phyloP scores from a whole-genome alignment of 2,888 invertebrate genomes.

The Selenia dentaria region DNA sequence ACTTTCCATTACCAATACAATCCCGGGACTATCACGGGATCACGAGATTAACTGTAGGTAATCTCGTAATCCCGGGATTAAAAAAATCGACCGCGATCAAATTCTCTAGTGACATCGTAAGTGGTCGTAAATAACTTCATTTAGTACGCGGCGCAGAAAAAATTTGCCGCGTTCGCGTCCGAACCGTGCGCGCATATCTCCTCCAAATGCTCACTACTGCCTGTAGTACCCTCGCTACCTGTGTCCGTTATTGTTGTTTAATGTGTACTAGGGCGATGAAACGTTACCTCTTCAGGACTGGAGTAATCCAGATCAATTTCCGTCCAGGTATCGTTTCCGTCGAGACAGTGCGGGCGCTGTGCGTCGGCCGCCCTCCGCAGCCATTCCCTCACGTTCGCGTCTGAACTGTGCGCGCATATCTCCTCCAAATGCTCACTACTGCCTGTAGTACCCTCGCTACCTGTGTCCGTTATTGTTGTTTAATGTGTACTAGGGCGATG shows the following conservation, averaged over 20 bases:
- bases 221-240: slow-evolving; percentile 64
- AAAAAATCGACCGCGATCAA: too few species aligned
- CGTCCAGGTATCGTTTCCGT: slow-evolving; percentile 87
- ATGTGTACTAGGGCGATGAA: too few species aligned
- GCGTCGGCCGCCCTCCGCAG: slow-evolving; percentile 58
- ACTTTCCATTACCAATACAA: too few species aligned
- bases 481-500: too few species aligned
- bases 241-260: slow-evolving; percentile 68
- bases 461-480: slow-evolving; percentile 66
- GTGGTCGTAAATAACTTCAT: too few species aligned
- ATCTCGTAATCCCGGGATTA: too few species aligned
- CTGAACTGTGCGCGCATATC: slow-evolving; percentile 59
- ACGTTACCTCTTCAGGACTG: slow-evolving; percentile 71
- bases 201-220: slow-evolving; percentile 59
- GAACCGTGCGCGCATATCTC: slow-evolving; percentile 62
- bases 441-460: slow-evolving; percentile 64
- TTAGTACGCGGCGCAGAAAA: too few species aligned
- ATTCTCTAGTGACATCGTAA: too few species aligned
- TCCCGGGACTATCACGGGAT: too few species aligned
- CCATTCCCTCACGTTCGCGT: slow-evolving; percentile 73
- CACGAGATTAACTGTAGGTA: too few species aligned
- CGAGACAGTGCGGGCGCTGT: slow-evolving; percentile 45
- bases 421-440: slow-evolving; percentile 64
- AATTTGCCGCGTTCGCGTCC: slow-evolving; percentile 67
- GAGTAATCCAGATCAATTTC: slow-evolving; percentile 89